Evolutionary conservation across 2,113 vertebrate species (phyloP), one percentile per base, ranked within the genome.

Genomic region (Macrotis lagotis): DNA sequence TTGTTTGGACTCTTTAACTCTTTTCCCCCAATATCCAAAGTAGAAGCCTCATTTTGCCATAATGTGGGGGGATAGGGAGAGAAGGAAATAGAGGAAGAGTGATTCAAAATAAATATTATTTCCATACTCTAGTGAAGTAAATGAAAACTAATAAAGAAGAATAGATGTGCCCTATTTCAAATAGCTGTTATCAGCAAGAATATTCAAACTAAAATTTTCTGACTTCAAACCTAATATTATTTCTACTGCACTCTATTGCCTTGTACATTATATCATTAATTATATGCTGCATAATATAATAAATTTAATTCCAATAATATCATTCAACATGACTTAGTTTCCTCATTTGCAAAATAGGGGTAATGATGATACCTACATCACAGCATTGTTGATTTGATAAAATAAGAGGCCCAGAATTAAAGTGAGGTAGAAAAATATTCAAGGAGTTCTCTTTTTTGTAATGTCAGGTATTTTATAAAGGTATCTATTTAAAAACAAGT

Each of bases 221-320:
- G 37, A 74, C 66, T 74, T n/a, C 14, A 74, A n/a, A 44, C 44
- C 37, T 66, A 66, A 66, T n/a, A 66, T 74, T n/a, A 3, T 74
- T 74, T 31, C 28, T n/a, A 66, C 12, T 66, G 11, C 4, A 37
- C 31, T 4, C 11, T 59, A 59, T 74, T n/a, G 12, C 37, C 37
- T n/a, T n/a, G 7, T 16, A 22, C 22, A 74, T 6, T n/a, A 19
- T n/a, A n/a, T 0, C 1, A 74, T 6, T n/a, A 74, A n/a, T n/a
- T n/a, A n/a, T n/a, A n/a, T n/a, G n/a, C n/a, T n/a, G n/a, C n/a
- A n/a, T n/a, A n/a, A n/a, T n/a, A n/a, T n/a, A n/a, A n/a, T n/a
- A n/a, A n/a, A n/a, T n/a, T n/a, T n/a, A n/a, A n/a, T n/a, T n/a
- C n/a, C n/a, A n/a, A n/a, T n/a, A n/a, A n/a, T 74, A 74, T 74